Conservation (phyloP, 2,113 vertebrate genomes). For the Melospiza georgiana region DNA sequence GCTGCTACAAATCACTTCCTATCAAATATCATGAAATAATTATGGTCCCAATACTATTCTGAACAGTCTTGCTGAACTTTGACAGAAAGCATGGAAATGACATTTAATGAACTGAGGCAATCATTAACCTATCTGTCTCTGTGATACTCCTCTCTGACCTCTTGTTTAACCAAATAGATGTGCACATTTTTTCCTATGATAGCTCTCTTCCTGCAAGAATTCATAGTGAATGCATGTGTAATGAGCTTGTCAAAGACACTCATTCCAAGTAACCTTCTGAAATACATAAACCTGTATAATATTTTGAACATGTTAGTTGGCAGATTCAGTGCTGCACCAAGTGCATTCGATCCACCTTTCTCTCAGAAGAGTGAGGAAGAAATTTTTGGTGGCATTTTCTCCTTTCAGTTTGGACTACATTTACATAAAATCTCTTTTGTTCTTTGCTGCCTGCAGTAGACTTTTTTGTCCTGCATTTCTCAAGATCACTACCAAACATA, state of each 20-base stretch:
- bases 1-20: not conserved
- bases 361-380: not conserved
- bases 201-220: not conserved
- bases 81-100: not conserved
- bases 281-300: not conserved
- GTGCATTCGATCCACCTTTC: not conserved
- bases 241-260: not conserved
- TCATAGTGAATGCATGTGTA: not conserved
- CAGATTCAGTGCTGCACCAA: not conserved
- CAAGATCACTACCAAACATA: not conserved
- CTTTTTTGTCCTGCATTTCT: not conserved
- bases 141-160: not conserved
- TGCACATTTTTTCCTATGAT: rapidly evolving
- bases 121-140: not conserved
- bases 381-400: not conserved
- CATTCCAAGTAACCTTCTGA: not conserved
- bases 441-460: not conserved
- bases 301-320: not conserved
- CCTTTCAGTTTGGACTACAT: not conserved
- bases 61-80: slow-evolving; percentile 7
- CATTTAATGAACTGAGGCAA: not conserved
- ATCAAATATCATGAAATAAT: not conserved
- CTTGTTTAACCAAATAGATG: not conserved
- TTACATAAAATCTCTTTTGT: not conserved
- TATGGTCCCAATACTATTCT: not conserved